phyloP scores from a whole-genome alignment of 2,797 vertebrate species.

The Petrocephalus schoutedeni region DNA sequence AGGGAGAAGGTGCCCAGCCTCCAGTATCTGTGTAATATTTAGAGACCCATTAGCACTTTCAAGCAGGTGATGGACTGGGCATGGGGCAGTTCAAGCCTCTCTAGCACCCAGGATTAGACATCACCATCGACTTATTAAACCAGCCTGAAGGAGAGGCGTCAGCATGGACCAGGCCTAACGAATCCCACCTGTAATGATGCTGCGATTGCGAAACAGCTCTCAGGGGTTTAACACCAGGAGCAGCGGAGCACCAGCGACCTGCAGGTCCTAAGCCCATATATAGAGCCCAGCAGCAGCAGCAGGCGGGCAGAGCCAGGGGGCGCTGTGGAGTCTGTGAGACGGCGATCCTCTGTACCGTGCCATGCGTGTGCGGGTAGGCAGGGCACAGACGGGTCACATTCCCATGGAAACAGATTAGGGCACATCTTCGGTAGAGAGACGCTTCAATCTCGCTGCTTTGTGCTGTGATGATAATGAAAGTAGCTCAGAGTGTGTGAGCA shows the following conservation, averaged over 20 bases:
- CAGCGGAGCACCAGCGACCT: neutral
- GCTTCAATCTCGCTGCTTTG: neutral
- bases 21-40: neutral
- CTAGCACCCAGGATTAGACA: slow-evolving; percentile 40
- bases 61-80: slow-evolving; percentile 8
- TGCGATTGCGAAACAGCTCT: neutral
- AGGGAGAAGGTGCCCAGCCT: neutral
- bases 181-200: neutral
- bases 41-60: slow-evolving; percentile 1
- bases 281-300: neutral
- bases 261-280: neutral
- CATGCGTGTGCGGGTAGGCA: neutral
- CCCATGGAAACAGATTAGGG: neutral
- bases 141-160: neutral
- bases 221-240: neutral
- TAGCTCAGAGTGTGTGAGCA: neutral
- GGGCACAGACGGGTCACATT: neutral
- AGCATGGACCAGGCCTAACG: neutral
- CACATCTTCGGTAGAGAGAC: neutral
- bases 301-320: neutral
- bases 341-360: neutral
- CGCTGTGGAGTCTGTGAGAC: neutral
- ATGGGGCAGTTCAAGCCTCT: slow-evolving; percentile 30
- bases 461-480: neutral
- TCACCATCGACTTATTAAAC: slow-evolving; percentile 17